Evolutionary conservation across 1,140 invertebrate genomes (phyloP), one percentile per base, ranked within the genome.

Genomic region (Formica selysi): DNA sequence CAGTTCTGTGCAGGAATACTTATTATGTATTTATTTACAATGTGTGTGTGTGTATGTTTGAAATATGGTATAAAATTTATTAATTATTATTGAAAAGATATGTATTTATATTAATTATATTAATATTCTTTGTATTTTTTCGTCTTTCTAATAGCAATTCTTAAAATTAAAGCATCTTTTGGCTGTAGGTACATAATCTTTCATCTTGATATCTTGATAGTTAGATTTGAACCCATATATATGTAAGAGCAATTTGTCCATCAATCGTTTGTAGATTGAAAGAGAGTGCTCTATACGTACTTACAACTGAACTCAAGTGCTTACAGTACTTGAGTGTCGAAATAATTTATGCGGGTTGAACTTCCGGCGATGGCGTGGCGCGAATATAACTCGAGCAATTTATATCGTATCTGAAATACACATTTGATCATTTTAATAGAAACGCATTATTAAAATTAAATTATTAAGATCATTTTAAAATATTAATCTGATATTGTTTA

Each of bases 331-430:
- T 44, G 54, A 74, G 62, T 83, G 67, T 83, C 26, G 57, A 83
- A 61, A 83, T 83, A 83, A 83, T 57, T 74, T 41, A 61, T 74
- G 79, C 79, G 79, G 79, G 38, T 32, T 83, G 57, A 62, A 74
- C 61, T 83, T 83, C 68, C 79, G 68, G 38, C n/a, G 68, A 61
- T 38, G 22, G 16, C 7, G 44, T 32, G 13, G 41, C 38, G n/a
- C 38, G 38, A 48, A 48, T 44, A 44, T 73, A 73, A 62, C 13
- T 44, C 38, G 32, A 74, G 54, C 62, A 48, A 61, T 16, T 74
- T 61, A 73, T 57, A 29, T 61, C 36, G 19, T 38, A 16, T 44
- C 1, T 61, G 51, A 73, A 61, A 73, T 57, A n/a, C 44, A 32
- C n/a, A 36, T 54, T 80, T 57, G 32, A 13, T 16, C 13, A 6